phyloP scores from a whole-genome alignment of 2,888 invertebrate genomes.

The Athripsodes cinereus region DNA sequence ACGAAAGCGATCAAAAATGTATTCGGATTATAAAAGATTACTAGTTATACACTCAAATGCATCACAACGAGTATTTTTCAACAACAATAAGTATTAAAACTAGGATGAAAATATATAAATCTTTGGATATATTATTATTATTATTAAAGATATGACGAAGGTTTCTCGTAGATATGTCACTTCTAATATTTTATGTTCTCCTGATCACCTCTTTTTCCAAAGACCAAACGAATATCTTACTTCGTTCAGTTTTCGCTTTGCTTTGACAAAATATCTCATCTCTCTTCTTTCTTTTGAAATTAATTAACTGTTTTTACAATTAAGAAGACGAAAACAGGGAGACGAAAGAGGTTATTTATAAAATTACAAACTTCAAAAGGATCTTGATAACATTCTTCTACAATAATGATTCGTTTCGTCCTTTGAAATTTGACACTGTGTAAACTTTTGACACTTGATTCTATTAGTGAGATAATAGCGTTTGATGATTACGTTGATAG shows the following conservation, averaged over 20 bases:
- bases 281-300: constrained; percentile 21
- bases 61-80: too few relatives aligned
- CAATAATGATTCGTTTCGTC: neutral
- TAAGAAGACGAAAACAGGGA: too few relatives aligned
- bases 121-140: too few relatives aligned
- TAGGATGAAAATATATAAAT: too few relatives aligned
- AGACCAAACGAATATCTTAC: constrained; percentile 8
- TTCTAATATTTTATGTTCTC: neutral
- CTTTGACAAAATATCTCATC: constrained; percentile 25
- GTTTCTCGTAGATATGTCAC: constrained; percentile 2
- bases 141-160: too few relatives aligned
- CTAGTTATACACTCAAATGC: too few relatives aligned
- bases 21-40: too few relatives aligned
- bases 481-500: neutral
- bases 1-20: too few relatives aligned
- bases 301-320: too few relatives aligned
- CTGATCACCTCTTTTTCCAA: constrained; percentile 23
- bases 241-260: constrained; percentile 24
- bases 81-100: too few relatives aligned
- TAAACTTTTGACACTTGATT: neutral
- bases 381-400: neutral
- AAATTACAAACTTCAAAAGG: too few relatives aligned
- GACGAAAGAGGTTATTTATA: too few relatives aligned
- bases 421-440: neutral
- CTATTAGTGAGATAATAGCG: neutral